Percentiles rank a stretch among this genome's conserved stretches.
Evolutionary conservation across 2,797 vertebrate genomes (phyloP).

Genomic region (Tachyglossus aculeatus): DNA sequence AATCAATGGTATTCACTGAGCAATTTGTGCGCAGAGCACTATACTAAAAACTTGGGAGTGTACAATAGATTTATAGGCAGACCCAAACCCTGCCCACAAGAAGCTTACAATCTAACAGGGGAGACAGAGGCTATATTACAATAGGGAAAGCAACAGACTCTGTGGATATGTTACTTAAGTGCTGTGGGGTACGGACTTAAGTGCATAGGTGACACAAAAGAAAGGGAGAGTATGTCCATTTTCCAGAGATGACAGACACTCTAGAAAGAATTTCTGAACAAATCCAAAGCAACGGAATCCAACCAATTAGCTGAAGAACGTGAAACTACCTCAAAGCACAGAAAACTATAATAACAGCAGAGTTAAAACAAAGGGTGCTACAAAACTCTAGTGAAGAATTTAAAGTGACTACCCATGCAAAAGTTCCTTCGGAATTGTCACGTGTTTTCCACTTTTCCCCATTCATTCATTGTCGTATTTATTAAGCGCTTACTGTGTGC

Average conservation of each 20-base stretch:
- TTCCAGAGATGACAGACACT: too few species aligned
- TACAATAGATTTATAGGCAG: too few species aligned
- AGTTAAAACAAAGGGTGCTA: slow-evolving; percentile 19
- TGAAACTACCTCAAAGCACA: neutral
- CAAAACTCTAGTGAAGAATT: slow-evolving; percentile 22
- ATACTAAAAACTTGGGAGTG: too few species aligned
- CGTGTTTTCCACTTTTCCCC: slow-evolving; percentile 6
- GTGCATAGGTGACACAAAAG: too few species aligned
- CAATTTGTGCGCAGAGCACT: too few species aligned
- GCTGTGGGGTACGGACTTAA: too few species aligned
- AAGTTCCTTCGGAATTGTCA: slow-evolving; percentile 7
- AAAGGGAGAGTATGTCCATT: too few species aligned
- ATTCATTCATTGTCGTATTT: too few species aligned
- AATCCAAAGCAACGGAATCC: neutral
- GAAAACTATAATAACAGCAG: neutral
- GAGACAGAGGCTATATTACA: neutral
- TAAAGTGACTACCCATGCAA: neutral
- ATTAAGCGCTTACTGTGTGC: too few species aligned
- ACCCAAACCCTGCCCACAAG: too few species aligned
- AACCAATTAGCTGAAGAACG: neutral
- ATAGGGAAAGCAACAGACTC: neutral
- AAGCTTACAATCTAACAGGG: too few species aligned
- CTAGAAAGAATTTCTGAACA: neutral
- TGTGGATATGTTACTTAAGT: too few species aligned
- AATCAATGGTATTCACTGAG: slow-evolving; percentile 12